Evolutionary conservation across 1,140 invertebrate genomes (phyloP).

Genomic region (Tyrophagus putrescentiae): DNA sequence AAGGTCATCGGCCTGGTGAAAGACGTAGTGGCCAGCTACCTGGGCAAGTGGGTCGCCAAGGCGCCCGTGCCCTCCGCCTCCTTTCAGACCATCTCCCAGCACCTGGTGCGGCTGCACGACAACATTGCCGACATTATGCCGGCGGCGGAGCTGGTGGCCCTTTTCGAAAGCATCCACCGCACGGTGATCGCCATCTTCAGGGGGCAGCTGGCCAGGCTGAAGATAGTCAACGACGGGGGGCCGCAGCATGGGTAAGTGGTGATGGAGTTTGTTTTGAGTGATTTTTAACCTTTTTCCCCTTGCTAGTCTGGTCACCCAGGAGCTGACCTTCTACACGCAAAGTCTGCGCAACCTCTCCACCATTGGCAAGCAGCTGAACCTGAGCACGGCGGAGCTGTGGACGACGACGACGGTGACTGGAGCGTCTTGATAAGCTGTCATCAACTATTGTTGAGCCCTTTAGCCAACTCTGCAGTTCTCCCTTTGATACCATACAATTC

Average conservation of each 20-base stretch:
- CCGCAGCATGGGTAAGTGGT: slow-evolving; percentile 71
- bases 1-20: slow-evolving; percentile 80
- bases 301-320: slow-evolving; percentile 72
- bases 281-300: slow-evolving; percentile 30
- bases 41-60: slow-evolving; percentile 72
- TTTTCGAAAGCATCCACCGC: slow-evolving; percentile 68
- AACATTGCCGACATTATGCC: slow-evolving; percentile 65
- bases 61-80: slow-evolving; percentile 83
- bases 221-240: slow-evolving; percentile 82
- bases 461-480: no score
- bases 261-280: background rate
- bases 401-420: no score
- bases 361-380: slow-evolving; percentile 23
- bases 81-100: slow-evolving; percentile 73
- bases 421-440: no score
- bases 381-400: slow-evolving; percentile 27
- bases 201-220: slow-evolving; percentile 65
- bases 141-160: slow-evolving; percentile 48
- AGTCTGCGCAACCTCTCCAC: slow-evolving; percentile 49
- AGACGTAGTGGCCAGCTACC: slow-evolving; percentile 56
- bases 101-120: slow-evolving; percentile 80
- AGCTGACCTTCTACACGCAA: slow-evolving; percentile 87
- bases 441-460: no score
- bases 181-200: slow-evolving; percentile 71
- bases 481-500: no score